Percentiles rank a stretch among this genome's conserved stretches.
Conservation (phyloP, 1,140 invertebrate species). For the Artemia franciscana region DNA sequence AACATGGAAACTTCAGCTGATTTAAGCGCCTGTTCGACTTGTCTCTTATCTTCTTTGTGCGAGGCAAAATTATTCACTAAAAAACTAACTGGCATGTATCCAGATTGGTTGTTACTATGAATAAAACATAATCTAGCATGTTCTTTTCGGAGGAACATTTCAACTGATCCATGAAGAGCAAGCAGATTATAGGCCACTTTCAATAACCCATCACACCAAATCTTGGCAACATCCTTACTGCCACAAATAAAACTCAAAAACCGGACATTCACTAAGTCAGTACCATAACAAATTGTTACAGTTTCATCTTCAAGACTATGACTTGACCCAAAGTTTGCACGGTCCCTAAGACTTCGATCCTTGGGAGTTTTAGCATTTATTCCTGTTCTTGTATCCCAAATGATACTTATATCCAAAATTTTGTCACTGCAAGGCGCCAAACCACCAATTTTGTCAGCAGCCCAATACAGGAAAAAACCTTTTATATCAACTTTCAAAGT, state of each 20-base stretch:
- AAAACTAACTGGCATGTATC: constrained; percentile 36
- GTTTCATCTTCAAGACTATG: constrained; percentile 85
- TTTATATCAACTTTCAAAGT: constrained; percentile 72
- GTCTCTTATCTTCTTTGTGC: constrained; percentile 77
- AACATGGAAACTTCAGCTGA: constrained; percentile 31
- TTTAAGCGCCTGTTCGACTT: constrained; percentile 76
- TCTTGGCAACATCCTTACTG: constrained; percentile 62
- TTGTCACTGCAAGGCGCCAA: too few species aligned
- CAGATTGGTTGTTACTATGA: constrained; percentile 61
- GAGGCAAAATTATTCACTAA: constrained; percentile 48
- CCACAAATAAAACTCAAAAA: constrained; percentile 84
- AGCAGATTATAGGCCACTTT: constrained; percentile 69
- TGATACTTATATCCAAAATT: constrained; percentile 65
- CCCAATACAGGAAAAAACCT: constrained; percentile 78
- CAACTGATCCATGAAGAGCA: constrained; percentile 61
- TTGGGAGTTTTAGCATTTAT: constrained; percentile 72
- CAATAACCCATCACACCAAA: constrained; percentile 73
- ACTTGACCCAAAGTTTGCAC: constrained; percentile 62
- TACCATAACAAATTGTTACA: constrained; percentile 66
- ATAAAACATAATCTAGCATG: constrained; percentile 64
- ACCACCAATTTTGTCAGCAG: constrained; percentile 81
- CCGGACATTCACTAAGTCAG: constrained; percentile 73
- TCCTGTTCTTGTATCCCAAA: constrained; percentile 71
- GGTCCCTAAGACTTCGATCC: constrained; percentile 61
- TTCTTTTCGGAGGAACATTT: constrained; percentile 67